Conservation (phyloP, 2,797 vertebrate genomes). For the Sebastes umbrosus region DNA sequence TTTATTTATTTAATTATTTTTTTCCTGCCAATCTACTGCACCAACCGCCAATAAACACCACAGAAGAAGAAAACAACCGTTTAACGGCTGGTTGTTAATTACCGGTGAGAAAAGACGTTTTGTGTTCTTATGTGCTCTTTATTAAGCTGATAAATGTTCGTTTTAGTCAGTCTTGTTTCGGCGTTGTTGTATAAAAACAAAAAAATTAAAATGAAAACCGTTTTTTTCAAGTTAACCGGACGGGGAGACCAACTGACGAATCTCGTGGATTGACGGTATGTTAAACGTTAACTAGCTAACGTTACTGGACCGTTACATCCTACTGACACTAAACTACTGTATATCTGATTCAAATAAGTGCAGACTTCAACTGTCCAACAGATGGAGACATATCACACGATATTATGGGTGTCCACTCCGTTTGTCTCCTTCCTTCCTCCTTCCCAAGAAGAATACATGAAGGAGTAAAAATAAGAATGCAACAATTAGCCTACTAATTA, state of each 20-base stretch:
- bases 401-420: neutral
- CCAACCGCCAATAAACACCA: too few relatives aligned
- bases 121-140: neutral
- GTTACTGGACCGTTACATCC: too few relatives aligned
- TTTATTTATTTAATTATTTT: too few relatives aligned
- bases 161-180: neutral
- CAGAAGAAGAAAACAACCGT: too few relatives aligned
- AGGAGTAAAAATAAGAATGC: neutral
- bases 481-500: too few relatives aligned
- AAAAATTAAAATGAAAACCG: too few relatives aligned
- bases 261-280: neutral
- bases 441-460: neutral
- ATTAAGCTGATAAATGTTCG: fast-evolving
- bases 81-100: neutral
- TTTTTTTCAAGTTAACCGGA: neutral
- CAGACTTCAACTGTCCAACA: conserved; percentile 1
- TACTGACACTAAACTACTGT: neutral
- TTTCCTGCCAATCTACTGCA: too few relatives aligned
- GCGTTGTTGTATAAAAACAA: neutral
- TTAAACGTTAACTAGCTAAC: neutral
- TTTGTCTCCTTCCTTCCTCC: neutral
- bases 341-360: neutral
- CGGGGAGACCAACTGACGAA: neutral
- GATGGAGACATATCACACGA: conserved; percentile 51
- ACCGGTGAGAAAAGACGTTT: too few relatives aligned